Base-by-base conservation (phyloP, 2,113 vertebrate species). In the Campylorhamphus procurvoides region DNA sequence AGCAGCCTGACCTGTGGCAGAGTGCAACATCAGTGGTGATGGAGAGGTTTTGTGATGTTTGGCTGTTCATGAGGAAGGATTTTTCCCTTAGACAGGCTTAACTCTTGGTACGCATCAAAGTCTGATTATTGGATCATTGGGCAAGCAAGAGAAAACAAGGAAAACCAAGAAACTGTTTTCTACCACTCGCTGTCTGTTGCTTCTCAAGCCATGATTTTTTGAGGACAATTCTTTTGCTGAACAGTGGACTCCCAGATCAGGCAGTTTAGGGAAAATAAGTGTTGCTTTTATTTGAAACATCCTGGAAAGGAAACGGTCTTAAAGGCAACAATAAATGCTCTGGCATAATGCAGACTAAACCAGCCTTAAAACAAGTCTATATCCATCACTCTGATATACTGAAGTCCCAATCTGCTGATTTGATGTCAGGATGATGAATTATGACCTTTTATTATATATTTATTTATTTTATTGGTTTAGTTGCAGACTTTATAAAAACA, bases 341-440 rank as follows among this genome's bases (percentile, higher is more conserved):
- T 49, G 84, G 84, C 82, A 49, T 92, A 94, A 93, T 82, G 93
- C 89, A 94, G 91, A 83, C 89, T 97, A 91, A 94, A 96, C 87
- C 72, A 14, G 85, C 62, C 91, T 93, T 96, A 93, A 93, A 95
- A 56, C 77, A 66, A 87, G 91, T 93, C 94, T 89, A 29, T 96
- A 93, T 94, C 94, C 91, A 91, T 97, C 94, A 91, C 71, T 91
- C 63, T 94, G 94, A 93, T 96, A 82, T 76, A 94, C 84, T 79
- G 78, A 94, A 96, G 92, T 95, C 90, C 89, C 91, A 93, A 73
- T 95, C 89, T 95, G 93, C 94, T 96, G 96, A 95, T 94, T 78
- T 96, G 94, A 95, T 97, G 96, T 94, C 95, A 95, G 91, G 42
- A 91, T 96, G 95, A 96, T 97, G 95, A 93, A 95, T 97, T 89